Conservation (phyloP, 2,113 vertebrate genomes). For the Mellivora capensis region DNA sequence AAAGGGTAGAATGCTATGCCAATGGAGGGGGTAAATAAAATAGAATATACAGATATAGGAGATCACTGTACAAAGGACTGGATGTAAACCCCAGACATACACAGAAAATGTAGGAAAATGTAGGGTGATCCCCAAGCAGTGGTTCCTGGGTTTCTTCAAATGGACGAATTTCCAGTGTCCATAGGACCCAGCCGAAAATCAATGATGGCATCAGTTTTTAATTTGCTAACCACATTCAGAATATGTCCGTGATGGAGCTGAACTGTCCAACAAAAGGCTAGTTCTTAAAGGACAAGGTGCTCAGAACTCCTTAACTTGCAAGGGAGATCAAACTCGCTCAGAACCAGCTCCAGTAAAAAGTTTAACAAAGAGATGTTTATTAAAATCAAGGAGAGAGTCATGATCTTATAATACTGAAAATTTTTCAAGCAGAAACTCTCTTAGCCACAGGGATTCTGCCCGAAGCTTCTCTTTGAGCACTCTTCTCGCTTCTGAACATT, state of each 20-base stretch:
- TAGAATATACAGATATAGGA: not conserved
- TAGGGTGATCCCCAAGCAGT: not conserved
- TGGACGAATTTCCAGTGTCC: not conserved
- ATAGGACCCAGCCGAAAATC: not conserved
- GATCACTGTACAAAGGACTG: too few species aligned
- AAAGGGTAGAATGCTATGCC: not conserved
- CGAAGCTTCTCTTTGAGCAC: not conserved
- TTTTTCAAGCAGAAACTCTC: not conserved
- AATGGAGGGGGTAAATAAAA: not conserved
- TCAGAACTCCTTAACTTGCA: not conserved
- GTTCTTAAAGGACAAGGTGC: not conserved
- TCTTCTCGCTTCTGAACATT: not conserved
- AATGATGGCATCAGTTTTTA: not conserved
- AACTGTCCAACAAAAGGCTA: not conserved
- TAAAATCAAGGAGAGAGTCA: not conserved
- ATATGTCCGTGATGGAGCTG: not conserved
- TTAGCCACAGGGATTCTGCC: not conserved
- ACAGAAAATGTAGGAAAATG: not conserved
- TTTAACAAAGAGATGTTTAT: not conserved
- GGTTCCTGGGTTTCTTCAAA: not conserved
- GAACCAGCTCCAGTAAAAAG: not conserved
- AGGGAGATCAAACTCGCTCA: not conserved
- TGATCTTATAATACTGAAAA: not conserved
- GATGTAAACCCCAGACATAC: not conserved
- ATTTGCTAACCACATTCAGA: not conserved